phyloP scores from a whole-genome alignment of 2,113 vertebrate genomes.

The Dascyllus trimaculatus region DNA sequence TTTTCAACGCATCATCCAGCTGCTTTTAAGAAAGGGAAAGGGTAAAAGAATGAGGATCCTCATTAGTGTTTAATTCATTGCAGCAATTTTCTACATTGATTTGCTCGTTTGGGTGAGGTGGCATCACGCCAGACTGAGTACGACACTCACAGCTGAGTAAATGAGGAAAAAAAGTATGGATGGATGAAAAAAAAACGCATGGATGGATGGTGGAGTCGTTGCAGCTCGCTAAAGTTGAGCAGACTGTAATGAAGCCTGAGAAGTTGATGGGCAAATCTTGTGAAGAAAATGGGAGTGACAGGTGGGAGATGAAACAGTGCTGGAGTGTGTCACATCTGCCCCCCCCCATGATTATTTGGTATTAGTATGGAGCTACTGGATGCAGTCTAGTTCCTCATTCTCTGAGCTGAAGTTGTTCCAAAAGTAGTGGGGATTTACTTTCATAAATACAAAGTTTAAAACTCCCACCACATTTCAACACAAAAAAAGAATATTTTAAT shows the following conservation, averaged over 20 bases:
- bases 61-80: slow-evolving; percentile 32
- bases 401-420: neutral
- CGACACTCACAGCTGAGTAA: slow-evolving; percentile 22
- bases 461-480: neutral
- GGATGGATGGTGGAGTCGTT: neutral
- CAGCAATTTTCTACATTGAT: slow-evolving; percentile 44
- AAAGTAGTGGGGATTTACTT: neutral
- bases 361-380: neutral
- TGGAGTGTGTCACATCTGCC: slow-evolving; percentile 16
- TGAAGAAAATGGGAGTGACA: neutral
- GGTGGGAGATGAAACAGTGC: neutral
- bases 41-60: neutral
- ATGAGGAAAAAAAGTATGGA: neutral
- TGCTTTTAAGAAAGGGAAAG: neutral
- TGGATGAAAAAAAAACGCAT: neutral
- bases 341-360: neutral
- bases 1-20: neutral
- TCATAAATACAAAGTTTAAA: neutral
- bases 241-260: neutral
- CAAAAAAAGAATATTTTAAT: too few relatives aligned
- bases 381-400: neutral
- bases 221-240: neutral
- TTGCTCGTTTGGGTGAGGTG: slow-evolving; percentile 27
- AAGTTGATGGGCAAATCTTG: slow-evolving; percentile 3
- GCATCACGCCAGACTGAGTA: slow-evolving; percentile 1